A percentile compares a stretch with the other conserved stretches of the same genome.
These are phyloP conservation scores for Meloidogyne chitwoodi DNA, from an alignment of 1,140 invertebrate genomes.

Conservation along the genomic window DNA sequence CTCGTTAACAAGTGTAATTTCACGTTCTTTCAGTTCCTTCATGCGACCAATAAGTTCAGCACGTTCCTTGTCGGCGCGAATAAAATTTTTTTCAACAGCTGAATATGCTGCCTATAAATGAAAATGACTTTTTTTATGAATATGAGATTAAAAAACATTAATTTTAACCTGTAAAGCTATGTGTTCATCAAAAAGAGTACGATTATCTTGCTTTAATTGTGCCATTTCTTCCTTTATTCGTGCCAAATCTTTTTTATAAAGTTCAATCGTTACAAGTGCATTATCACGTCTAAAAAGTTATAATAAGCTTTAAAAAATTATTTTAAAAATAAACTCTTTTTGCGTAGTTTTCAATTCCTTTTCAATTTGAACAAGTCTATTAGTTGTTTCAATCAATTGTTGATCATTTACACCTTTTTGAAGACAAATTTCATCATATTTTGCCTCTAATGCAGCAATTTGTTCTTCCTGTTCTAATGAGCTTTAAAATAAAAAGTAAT, in stretches of 20 bases:
- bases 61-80: slow-evolving; percentile 31
- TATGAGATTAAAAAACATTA: no score
- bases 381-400: slow-evolving; percentile 30
- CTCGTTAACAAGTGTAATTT: slow-evolving; percentile 38
- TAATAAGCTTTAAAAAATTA: neutral
- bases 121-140: neutral
- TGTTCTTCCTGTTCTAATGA: slow-evolving; percentile 14
- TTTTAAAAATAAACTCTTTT: slow-evolving; percentile 24
- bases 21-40: slow-evolving; percentile 37
- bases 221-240: neutral
- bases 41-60: slow-evolving; percentile 27
- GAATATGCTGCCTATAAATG: slow-evolving; percentile 36
- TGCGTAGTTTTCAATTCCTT: slow-evolving; percentile 6
- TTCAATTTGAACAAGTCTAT: slow-evolving; percentile 17
- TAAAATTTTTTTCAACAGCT: slow-evolving; percentile 28
- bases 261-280: slow-evolving; percentile 15
- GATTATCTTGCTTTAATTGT: slow-evolving; percentile 9
- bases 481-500: neutral
- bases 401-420: slow-evolving; percentile 33
- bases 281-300: slow-evolving; percentile 9
- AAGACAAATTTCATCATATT: slow-evolving; percentile 35
- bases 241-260: slow-evolving; percentile 14
- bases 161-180: slow-evolving; percentile 24
- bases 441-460: slow-evolving; percentile 16
- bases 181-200: slow-evolving; percentile 20